Evolutionary conservation across 2,113 vertebrate genomes (phyloP).

Genomic region (Ibidorhyncha struthersii): DNA sequence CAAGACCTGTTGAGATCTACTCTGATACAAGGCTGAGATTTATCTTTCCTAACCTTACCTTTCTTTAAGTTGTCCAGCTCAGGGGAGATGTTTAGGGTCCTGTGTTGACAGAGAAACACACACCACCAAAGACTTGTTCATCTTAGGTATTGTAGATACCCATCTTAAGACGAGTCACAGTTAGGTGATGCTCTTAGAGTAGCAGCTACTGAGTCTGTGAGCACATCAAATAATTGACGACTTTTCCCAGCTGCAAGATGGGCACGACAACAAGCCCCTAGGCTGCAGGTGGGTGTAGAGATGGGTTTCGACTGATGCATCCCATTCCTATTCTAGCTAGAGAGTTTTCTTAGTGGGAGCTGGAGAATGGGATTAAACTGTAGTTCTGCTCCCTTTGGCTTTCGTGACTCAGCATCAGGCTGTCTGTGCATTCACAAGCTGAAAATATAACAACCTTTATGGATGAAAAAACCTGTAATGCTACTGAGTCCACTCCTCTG

Average conservation of each 20-base stretch:
- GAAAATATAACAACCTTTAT: not conserved
- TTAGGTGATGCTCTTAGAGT: not conserved
- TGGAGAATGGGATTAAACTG: not conserved
- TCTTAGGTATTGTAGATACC: not conserved
- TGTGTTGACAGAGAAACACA: not conserved
- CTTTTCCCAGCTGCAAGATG: not conserved
- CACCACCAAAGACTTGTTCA: not conserved
- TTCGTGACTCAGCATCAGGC: not conserved
- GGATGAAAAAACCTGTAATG: not conserved
- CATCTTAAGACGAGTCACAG: not conserved
- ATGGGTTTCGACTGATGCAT: accelerated
- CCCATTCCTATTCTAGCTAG: not conserved
- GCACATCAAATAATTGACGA: not conserved
- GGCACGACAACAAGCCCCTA: not conserved
- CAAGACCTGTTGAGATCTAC: not conserved
- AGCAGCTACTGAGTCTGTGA: not conserved
- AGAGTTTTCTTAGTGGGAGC: not conserved
- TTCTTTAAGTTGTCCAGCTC: not conserved
- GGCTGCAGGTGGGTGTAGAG: not conserved
- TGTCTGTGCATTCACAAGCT: not conserved
- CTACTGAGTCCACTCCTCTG: not conserved
- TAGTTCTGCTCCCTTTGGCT: not conserved
- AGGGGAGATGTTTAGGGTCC: not conserved
- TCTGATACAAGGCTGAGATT: not conserved
- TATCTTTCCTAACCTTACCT: not conserved